A percentile compares a stretch with the other conserved stretches of the same genome.
Evolutionary conservation across 2,113 vertebrate species (phyloP).

Genomic region (Oryzias melastigma): DNA sequence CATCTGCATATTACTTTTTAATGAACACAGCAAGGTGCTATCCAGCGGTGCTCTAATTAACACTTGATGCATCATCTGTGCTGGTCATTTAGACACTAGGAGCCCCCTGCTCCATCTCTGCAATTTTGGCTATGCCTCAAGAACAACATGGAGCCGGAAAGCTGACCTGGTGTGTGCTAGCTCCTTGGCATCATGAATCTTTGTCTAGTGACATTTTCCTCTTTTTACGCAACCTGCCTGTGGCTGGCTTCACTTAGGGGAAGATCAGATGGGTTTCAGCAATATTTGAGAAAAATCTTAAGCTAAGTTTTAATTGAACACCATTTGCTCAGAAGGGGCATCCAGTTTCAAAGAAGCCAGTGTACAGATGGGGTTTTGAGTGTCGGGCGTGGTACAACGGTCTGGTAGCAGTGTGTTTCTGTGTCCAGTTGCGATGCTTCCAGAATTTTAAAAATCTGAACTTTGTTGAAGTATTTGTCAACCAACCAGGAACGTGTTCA

Average conservation of each 20-base stretch:
- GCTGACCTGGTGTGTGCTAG: slow-evolving; percentile 13
- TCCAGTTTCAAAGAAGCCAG: no score
- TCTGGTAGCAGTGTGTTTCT: no score
- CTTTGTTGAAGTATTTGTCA: no score
- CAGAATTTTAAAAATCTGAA: no score
- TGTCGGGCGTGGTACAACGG: no score
- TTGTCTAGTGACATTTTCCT: slow-evolving; percentile 33
- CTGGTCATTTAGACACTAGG: slow-evolving; percentile 34
- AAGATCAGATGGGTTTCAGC: neutral
- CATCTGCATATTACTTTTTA: slow-evolving; percentile 71
- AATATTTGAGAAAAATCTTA: no score
- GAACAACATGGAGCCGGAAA: slow-evolving; percentile 24
- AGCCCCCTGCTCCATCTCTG: slow-evolving; percentile 19
- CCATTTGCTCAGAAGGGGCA: no score
- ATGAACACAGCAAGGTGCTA: slow-evolving; percentile 49
- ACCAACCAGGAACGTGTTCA: no score
- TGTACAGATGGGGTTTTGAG: no score
- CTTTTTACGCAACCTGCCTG: neutral
- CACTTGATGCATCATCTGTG: slow-evolving; percentile 40
- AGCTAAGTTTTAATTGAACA: no score
- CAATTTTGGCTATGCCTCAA: slow-evolving; percentile 18
- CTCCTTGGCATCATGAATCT: slow-evolving; percentile 10
- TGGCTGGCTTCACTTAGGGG: neutral
- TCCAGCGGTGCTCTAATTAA: slow-evolving; percentile 42
- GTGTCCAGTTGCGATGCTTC: no score